Evolutionary conservation across 2,888 invertebrate species (phyloP).

Genomic region (Papilio demoleus): DNA sequence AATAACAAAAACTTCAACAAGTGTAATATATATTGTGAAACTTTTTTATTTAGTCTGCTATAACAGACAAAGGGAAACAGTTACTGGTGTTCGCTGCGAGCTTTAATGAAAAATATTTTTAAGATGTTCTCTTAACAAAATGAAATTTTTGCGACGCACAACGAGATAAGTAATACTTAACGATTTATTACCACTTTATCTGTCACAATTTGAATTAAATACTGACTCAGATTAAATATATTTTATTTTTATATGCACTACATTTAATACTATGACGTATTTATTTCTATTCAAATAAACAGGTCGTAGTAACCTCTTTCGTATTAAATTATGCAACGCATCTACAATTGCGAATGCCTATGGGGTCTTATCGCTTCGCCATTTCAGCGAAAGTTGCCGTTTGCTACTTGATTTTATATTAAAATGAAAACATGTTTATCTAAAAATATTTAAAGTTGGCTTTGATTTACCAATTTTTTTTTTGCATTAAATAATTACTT

Average conservation of each 20-base stretch:
- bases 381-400: too few relatives aligned
- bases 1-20: conserved; percentile 10
- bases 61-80: conserved; percentile 22
- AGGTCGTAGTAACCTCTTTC: too few relatives aligned
- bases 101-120: conserved; percentile 19
- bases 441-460: too few relatives aligned
- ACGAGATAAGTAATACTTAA: background rate
- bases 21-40: conserved; percentile 14
- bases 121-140: conserved; percentile 5
- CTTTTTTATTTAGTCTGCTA: conserved; percentile 10
- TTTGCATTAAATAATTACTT: too few relatives aligned
- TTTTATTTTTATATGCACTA: background rate
- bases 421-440: too few relatives aligned
- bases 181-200: background rate
- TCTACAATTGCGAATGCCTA: too few relatives aligned
- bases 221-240: too few relatives aligned
- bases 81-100: conserved; percentile 14
- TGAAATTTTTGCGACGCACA: conserved; percentile 3
- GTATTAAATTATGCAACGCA: too few relatives aligned
- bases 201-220: background rate
- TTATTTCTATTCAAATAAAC: background rate
- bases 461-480: too few relatives aligned
- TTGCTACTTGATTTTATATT: too few relatives aligned
- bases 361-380: too few relatives aligned
- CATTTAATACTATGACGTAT: background rate